Percentiles rank a stretch among this genome's conserved stretches.
phyloP scores from a whole-genome alignment of 35 echinoderm and acorn worm species.

The Patiria miniata region DNA sequence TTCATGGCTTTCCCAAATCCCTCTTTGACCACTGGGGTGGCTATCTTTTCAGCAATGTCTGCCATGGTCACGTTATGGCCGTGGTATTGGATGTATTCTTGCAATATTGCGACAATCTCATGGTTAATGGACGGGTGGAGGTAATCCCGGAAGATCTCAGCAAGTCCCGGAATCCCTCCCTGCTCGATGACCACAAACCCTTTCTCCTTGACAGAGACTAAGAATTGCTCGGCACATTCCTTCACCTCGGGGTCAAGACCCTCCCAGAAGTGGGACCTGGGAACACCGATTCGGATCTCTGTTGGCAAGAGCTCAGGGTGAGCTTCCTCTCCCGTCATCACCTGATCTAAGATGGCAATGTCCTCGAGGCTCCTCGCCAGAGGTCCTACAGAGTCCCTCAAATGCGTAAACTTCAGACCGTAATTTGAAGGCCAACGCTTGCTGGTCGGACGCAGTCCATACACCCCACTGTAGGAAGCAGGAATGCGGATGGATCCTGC shows the following conservation, averaged over 20 bases:
- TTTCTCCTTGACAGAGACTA: not conserved
- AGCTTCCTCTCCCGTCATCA: constrained; percentile 14
- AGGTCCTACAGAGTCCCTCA: not conserved
- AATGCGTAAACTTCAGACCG: not conserved
- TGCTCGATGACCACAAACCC: not conserved
- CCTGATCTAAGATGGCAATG: not conserved
- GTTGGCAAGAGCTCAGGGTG: not conserved
- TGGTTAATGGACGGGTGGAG: not conserved
- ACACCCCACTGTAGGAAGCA: not conserved
- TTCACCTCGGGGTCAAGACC: not conserved
- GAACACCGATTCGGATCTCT: not conserved
- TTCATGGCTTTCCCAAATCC: not conserved
- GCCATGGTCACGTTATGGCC: not conserved
- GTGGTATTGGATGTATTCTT: not conserved
- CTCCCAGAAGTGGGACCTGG: constrained; percentile 6
- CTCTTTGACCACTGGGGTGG: not conserved
- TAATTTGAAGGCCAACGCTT: not conserved
- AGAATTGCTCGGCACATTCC: not conserved
- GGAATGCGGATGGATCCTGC: not conserved
- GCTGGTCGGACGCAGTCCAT: not conserved
- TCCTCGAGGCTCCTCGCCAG: not conserved
- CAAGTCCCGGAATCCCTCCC: not conserved
- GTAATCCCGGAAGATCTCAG: not conserved
- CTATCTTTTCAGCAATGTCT: not conserved
- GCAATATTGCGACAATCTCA: not conserved